Conservation (phyloP, 2,888 invertebrate genomes). For the Falcaria lacertinaria region DNA sequence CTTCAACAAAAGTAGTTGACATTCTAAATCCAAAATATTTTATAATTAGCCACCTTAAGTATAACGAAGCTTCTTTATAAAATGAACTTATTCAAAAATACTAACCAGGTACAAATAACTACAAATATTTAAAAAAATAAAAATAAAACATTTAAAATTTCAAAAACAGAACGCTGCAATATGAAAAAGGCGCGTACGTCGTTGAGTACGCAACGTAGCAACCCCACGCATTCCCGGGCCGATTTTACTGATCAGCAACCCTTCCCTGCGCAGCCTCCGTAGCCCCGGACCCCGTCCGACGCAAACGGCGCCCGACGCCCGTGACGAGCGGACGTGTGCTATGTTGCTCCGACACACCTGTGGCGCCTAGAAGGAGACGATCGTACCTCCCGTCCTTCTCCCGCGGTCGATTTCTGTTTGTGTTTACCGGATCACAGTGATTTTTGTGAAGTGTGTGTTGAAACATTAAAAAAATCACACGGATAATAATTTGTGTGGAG, state of each 20-base stretch:
- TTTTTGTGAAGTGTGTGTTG: conserved; percentile 35
- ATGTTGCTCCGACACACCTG: conserved; percentile 43
- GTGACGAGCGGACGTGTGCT: conserved; percentile 34
- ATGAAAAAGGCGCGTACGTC: conserved; percentile 15
- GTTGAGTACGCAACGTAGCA: conserved; percentile 15
- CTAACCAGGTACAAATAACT: neutral
- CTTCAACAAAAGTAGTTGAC: no score
- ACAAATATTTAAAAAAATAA: neutral
- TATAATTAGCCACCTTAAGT: no score
- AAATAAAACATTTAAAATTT: neutral
- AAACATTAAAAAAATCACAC: conserved; percentile 18
- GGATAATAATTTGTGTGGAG: conserved; percentile 15
- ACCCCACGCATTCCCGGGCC: conserved; percentile 45
- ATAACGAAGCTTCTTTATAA: no score
- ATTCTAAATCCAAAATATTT: no score
- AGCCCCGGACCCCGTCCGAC: conserved; percentile 24
- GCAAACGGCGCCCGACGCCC: conserved; percentile 48
- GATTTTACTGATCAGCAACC: conserved; percentile 53
- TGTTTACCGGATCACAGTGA: conserved; percentile 53
- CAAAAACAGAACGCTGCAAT: conserved; percentile 16
- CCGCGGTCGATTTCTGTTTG: conserved; percentile 33
- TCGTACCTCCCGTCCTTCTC: conserved; percentile 18
- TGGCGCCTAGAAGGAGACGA: conserved; percentile 33
- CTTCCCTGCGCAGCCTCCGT: conserved; percentile 33
- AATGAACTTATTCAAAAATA: no score